Base-by-base conservation (phyloP, 2,113 vertebrate genomes). In the Donacobius atricapilla region DNA sequence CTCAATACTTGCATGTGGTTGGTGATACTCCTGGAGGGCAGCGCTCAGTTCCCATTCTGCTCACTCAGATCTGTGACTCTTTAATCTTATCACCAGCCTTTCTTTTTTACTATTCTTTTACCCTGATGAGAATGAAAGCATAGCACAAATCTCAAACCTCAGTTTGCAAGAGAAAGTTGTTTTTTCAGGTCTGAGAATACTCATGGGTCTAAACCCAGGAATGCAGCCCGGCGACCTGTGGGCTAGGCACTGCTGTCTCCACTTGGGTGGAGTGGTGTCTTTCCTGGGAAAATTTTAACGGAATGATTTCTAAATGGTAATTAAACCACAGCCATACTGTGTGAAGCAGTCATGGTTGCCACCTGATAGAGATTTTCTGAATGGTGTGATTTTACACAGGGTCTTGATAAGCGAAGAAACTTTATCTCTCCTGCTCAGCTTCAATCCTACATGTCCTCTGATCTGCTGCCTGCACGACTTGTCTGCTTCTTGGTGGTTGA, bases 161-260 rank as follows among this genome's bases (percentile, higher is more conserved):
- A 7, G 7, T 28, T 35, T 60, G 13, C 19, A 56, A 47, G 15
- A 82, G 44, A 54, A 63, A 58, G 18, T 6, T 3, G 0, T 0
- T 45, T 84, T 90, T 45, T 25, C 0, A 3, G 6, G 16, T 51
- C 53, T 80, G 63, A 83, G 53, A n/a, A 16, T 35, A 18, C 11
- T 51, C 18, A 17, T 15, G 21, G 40, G 16, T 42, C 27, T 83
- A 66, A 89, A 87, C 3, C 10, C 35, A 40, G n/a, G 28, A 30
- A 89, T 64, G 33, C 0, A 2, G 16, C 7, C 11, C 24, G 18
- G 19, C 11, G 51, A 28, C 31, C 28, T 27, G n/a, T 0, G 6
- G 48, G 21, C 33, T 42, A 25, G 39, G 28, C 22, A 35, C 14
- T 23, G 51, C 22, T 58, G 18, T 39, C 30, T 21, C 31, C 22